A percentile compares a stretch with the other conserved stretches of the same genome.
phyloP scores from a whole-genome alignment of 2,888 invertebrate species.

The Leptopilina drosophilae region DNA sequence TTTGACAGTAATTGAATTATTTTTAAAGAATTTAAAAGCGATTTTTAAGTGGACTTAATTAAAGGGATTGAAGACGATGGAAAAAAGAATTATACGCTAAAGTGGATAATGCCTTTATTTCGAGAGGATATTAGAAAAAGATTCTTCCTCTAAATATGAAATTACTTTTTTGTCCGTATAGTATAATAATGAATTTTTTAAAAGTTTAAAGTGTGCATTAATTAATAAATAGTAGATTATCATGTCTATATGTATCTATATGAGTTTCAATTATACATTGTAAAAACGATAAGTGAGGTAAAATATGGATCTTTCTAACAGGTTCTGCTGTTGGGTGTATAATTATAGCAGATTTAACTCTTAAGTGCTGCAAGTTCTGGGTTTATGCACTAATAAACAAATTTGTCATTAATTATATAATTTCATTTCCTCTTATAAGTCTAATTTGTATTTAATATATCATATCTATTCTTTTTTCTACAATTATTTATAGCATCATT shows the following conservation, averaged over 20 bases:
- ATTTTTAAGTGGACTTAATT: too few species aligned
- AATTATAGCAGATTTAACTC: constrained; percentile 13
- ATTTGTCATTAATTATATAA: constrained; percentile 19
- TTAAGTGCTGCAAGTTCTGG: background rate
- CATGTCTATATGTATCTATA: background rate
- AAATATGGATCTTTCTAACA: constrained; percentile 8
- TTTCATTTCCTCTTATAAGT: background rate
- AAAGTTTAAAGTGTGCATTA: background rate
- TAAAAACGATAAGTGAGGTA: background rate
- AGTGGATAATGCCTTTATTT: too few species aligned
- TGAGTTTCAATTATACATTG: background rate
- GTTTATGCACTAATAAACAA: constrained; percentile 32
- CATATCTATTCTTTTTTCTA: background rate
- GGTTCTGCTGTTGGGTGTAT: constrained; percentile 10
- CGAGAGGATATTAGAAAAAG: too few species aligned
- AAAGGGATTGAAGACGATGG: too few species aligned
- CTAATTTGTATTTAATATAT: background rate
- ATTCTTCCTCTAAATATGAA: too few species aligned
- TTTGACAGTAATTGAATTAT: too few species aligned
- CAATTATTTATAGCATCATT: too few species aligned
- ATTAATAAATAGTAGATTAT: background rate
- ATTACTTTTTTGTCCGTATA: too few species aligned
- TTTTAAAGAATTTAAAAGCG: too few species aligned
- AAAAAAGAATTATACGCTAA: too few species aligned
- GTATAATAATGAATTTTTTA: too few species aligned